Conservation (phyloP, 2,888 invertebrate genomes). For the Caprella mutica region DNA sequence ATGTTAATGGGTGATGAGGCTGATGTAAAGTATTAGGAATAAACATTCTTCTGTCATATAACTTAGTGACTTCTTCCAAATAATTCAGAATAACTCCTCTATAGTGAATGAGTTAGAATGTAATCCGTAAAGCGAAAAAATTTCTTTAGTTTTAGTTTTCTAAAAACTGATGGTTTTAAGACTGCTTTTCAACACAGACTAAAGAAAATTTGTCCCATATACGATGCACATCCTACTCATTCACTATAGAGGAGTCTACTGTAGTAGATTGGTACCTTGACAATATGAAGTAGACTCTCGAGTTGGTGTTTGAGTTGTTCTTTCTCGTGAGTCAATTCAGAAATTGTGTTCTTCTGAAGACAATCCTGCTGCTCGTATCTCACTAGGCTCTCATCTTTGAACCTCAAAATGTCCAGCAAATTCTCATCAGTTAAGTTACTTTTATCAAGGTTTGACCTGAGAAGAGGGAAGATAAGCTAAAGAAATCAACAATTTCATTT, state of each 20-base stretch:
- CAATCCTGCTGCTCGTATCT: conserved; percentile 30
- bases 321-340: conserved; percentile 16
- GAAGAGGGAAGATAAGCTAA: neutral
- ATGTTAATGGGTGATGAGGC: conserved; percentile 40
- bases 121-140: neutral
- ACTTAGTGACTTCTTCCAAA: neutral
- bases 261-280: too few species aligned
- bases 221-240: too few species aligned
- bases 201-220: too few species aligned
- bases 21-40: conserved; percentile 36
- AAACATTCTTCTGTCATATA: neutral
- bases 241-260: too few species aligned
- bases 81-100: neutral
- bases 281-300: conserved; percentile 19
- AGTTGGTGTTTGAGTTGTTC: conserved; percentile 30
- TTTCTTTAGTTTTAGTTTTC: neutral
- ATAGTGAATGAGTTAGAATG: too few species aligned
- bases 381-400: conserved; percentile 35
- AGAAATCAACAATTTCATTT: too few species aligned
- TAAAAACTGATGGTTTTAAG: neutral
- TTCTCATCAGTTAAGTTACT: conserved; percentile 26
- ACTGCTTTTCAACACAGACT: too few species aligned
- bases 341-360: conserved; percentile 10
- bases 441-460: conserved; percentile 18
- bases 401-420: conserved; percentile 34